Evolutionary conservation across 2,113 vertebrate genomes (phyloP), one percentile per base, ranked within the genome.

Genomic region (Tetrax tetrax): DNA sequence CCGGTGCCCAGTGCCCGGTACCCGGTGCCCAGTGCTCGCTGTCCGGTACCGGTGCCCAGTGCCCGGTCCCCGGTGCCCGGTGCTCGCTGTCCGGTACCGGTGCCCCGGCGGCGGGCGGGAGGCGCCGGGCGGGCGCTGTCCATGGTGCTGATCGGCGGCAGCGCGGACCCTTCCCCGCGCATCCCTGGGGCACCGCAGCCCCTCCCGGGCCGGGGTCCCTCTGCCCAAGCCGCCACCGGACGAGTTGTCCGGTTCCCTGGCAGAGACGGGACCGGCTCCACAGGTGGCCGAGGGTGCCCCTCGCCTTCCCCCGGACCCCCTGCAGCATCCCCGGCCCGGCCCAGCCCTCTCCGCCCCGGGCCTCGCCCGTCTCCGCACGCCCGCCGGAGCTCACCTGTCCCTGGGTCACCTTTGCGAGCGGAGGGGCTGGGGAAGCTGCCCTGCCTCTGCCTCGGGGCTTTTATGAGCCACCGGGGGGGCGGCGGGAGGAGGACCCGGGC

Each of bases 401-500:
- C 95, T 4, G 68, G 83, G 68, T 61, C 89, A 74, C 56, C 83
- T 14, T n/a, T 11, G 88, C 59, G 18, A 82, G 90, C 41, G 24
- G 89, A 86, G 93, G 90, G 94, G 59, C 83, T 51, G 57, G 38
- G 76, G 43, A 91, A 79, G 69, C 75, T 93, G 93, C 86, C 91
- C n/a, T 29, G 86, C 85, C 72, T 74, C 21, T 41, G 69, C 89
- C 94, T 51, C 21, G 57, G 90, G 50, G 87, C 84, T 97, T 98
- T 98, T 98, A 98, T 97, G 74, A 35, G 57, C 65, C 96, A 41
- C 24, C 50, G 70, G 48, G 72, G 89, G 93, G 88, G 96, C 45
- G 96, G 96, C 83, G 79, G 95, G 96, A 65, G 93, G 96, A 89
- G 96, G 89, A 12, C 45, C 89, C 93, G 9, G 95, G 96, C 93